Percentiles rank a stretch among this genome's conserved stretches.
Evolutionary conservation across 1,140 invertebrate genomes (phyloP).

Genomic region (Magallana gigas): DNA sequence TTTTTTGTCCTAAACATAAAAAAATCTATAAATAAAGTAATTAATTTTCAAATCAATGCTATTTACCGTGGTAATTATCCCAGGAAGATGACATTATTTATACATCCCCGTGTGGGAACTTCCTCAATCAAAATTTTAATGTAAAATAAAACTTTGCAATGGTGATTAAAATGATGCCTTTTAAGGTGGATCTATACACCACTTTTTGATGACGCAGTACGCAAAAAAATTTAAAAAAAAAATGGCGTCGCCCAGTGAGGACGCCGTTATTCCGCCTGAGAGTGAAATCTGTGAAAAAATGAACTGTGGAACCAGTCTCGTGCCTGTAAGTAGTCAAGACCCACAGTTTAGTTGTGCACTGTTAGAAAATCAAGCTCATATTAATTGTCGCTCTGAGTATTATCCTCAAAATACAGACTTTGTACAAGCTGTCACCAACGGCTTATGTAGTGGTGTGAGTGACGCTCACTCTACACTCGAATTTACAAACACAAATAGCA

Average conservation of each 20-base stretch:
- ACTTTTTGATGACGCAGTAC: too few relatives aligned
- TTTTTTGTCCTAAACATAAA: too few relatives aligned
- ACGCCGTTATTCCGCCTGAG: not conserved
- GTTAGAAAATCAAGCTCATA: not conserved
- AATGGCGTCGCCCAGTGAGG: conserved; percentile 4
- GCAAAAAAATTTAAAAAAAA: not conserved
- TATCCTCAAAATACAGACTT: not conserved
- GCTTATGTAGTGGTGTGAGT: not conserved
- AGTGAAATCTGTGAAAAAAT: not conserved
- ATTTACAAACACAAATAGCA: not conserved
- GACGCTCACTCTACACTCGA: not conserved
- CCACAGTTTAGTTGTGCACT: not conserved
- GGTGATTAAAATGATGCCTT: too few relatives aligned
- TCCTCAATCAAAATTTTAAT: too few relatives aligned
- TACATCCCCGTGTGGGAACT: too few relatives aligned
- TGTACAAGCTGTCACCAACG: not conserved
- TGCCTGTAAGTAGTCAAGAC: not conserved
- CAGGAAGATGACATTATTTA: too few relatives aligned
- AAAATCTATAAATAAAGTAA: too few relatives aligned
- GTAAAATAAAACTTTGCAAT: too few relatives aligned
- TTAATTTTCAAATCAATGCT: too few relatives aligned
- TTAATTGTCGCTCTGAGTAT: not conserved
- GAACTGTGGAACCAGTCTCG: not conserved
- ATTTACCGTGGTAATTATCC: too few relatives aligned
- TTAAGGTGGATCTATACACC: too few relatives aligned